These are phyloP conservation scores for Ceriagrion tenellum DNA, from an alignment of 2,888 invertebrate species.

Conservation along the genomic window DNA sequence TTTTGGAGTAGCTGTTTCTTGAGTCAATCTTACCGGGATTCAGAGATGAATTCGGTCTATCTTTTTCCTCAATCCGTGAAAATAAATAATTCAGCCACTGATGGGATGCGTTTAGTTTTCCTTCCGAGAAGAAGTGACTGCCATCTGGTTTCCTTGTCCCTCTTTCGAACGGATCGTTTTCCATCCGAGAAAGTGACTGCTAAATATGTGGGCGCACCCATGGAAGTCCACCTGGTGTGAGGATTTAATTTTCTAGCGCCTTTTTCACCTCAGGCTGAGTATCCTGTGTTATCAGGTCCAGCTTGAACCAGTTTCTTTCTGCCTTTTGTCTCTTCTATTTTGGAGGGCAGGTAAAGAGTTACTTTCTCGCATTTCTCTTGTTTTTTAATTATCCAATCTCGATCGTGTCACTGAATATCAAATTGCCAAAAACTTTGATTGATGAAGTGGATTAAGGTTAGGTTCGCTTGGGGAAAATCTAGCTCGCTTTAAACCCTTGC, in stretches of 20 bases:
- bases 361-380: background rate
- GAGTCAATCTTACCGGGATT: no score
- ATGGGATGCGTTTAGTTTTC: no score
- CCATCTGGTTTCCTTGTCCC: no score
- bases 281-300: background rate
- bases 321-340: background rate
- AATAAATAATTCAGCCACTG: no score
- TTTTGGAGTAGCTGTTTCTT: no score
- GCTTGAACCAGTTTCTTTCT: background rate
- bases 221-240: background rate
- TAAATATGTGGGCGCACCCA: background rate
- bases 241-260: background rate
- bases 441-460: background rate
- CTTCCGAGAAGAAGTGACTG: no score
- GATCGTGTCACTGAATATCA: background rate
- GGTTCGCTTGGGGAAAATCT: background rate
- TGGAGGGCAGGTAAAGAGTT: background rate
- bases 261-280: background rate
- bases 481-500: background rate
- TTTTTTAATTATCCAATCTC: background rate
- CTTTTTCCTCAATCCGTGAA: no score
- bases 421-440: background rate
- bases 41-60: no score
- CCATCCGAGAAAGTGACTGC: background rate
- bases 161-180: background rate